Conservation (phyloP, 2,888 invertebrate species). For the Lucinisca nassula region DNA sequence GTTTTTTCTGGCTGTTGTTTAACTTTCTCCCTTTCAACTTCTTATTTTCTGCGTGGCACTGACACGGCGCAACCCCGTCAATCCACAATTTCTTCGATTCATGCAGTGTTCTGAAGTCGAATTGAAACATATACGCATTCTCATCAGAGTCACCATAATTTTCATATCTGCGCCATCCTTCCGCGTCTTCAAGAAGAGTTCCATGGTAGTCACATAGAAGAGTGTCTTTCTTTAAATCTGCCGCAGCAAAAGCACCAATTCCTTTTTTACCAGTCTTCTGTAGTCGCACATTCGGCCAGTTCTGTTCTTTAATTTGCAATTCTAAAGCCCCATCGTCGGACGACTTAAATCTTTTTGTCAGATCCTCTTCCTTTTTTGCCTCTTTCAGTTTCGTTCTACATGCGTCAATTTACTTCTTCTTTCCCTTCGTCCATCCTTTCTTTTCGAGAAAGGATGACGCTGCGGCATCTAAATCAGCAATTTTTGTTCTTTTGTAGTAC, state of each 20-base stretch:
- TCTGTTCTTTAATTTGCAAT: not conserved
- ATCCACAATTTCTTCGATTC: not conserved
- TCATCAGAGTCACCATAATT: not conserved
- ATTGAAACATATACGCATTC: conserved; percentile 9
- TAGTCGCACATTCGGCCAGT: not conserved
- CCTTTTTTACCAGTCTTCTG: not conserved
- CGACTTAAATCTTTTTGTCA: not conserved
- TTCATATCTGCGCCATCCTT: conserved; percentile 9
- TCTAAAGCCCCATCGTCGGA: not conserved
- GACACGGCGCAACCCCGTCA: conserved; percentile 5
- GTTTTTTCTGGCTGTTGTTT: not conserved
- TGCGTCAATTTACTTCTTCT: not conserved
- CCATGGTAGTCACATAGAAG: conserved; percentile 14
- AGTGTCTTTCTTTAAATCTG: not conserved
- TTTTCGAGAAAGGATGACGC: not conserved
- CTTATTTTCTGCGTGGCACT: conserved; percentile 19
- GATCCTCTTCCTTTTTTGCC: not conserved
- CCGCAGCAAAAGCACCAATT: not conserved
- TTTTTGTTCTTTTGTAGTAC: not conserved
- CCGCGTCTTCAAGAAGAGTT: not conserved
- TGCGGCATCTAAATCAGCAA: not conserved
- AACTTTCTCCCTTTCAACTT: conserved; percentile 12
- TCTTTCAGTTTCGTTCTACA: not conserved
- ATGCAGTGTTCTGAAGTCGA: not conserved
- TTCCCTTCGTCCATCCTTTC: not conserved